These are phyloP conservation scores for Danaus melanippus DNA, from an alignment of 1,140 invertebrate species.

Conservation along the genomic window DNA sequence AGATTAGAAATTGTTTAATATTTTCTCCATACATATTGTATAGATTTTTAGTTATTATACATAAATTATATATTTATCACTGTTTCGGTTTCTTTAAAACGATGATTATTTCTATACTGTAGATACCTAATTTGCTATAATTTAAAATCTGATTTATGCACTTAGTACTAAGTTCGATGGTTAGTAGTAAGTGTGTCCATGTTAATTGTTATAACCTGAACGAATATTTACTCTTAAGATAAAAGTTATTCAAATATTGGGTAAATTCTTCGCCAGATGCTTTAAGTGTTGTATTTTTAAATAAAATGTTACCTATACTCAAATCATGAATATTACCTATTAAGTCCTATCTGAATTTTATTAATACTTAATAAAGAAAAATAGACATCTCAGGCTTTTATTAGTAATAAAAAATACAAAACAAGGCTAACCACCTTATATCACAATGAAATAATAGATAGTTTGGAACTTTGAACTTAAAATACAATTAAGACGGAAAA, in stretches of 20 bases:
- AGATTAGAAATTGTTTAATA: conserved; percentile 77
- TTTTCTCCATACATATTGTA: conserved; percentile 43
- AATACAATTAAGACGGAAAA: too few species aligned
- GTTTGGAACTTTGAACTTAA: too few species aligned
- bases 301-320: conserved; percentile 16
- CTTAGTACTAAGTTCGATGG: conserved; percentile 1
- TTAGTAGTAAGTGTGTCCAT: conserved; percentile 29
- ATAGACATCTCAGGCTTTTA: conserved; percentile 14
- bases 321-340: conserved; percentile 14
- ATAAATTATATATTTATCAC: conserved; percentile 54
- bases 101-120: conserved; percentile 2
- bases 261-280: conserved; percentile 23
- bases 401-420: neutral
- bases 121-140: conserved; percentile 29
- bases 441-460: too few species aligned
- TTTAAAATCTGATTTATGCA: conserved; percentile 7
- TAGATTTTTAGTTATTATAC: conserved; percentile 61
- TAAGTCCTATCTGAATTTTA: conserved; percentile 18
- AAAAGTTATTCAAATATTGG: conserved; percentile 19
- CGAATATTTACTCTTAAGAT: conserved; percentile 26
- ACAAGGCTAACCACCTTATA: too few species aligned
- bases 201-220: conserved; percentile 23
- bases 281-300: conserved; percentile 27
- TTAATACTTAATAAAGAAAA: conserved; percentile 21
- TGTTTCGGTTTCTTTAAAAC: conserved; percentile 7